These are phyloP conservation scores for Listronotus oregonensis DNA, from an alignment of 1,140 invertebrate genomes.

Conservation along the genomic window DNA sequence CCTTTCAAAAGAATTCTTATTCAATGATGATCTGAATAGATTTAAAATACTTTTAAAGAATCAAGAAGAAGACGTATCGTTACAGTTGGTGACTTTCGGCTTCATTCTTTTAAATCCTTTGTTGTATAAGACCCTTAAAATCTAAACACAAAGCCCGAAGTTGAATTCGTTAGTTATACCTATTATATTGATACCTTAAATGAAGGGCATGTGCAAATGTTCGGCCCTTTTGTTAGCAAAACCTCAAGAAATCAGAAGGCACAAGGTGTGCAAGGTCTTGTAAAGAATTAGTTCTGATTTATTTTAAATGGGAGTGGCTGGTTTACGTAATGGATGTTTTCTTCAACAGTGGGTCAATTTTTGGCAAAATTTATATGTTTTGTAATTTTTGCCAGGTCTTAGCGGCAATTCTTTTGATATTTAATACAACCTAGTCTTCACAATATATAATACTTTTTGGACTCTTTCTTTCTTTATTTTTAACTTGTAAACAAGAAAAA, in stretches of 20 bases:
- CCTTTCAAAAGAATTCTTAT: too few relatives aligned
- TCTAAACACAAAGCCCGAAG: constrained; percentile 42
- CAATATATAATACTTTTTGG: too few relatives aligned
- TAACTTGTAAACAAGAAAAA: too few relatives aligned
- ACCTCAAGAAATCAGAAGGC: constrained; percentile 32
- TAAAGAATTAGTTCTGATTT: constrained; percentile 38
- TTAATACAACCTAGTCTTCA: too few relatives aligned
- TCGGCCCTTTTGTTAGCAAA: constrained; percentile 20
- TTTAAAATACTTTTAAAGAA: constrained; percentile 40
- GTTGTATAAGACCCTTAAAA: constrained; percentile 42
- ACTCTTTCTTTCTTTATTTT: too few relatives aligned
- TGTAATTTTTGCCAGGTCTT: too few relatives aligned
- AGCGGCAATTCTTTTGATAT: too few relatives aligned
- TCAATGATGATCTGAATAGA: constrained; percentile 22
- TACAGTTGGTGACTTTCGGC: constrained; percentile 43
- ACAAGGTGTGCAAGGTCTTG: constrained; percentile 27
- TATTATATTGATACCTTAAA: constrained; percentile 41
- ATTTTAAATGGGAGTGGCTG: constrained; percentile 38
- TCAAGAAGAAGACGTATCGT: constrained; percentile 46
- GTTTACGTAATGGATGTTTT: constrained; percentile 24
- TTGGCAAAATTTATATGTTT: constrained; percentile 4
- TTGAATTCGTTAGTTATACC: constrained; percentile 50
- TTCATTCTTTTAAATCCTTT: constrained; percentile 27
- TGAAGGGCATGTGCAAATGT: constrained; percentile 40
- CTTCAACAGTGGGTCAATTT: constrained; percentile 1